Evolutionary conservation across 2,797 vertebrate species (phyloP), one percentile per base, ranked within the genome.

Genomic region (Lagodon rhomboides): DNA sequence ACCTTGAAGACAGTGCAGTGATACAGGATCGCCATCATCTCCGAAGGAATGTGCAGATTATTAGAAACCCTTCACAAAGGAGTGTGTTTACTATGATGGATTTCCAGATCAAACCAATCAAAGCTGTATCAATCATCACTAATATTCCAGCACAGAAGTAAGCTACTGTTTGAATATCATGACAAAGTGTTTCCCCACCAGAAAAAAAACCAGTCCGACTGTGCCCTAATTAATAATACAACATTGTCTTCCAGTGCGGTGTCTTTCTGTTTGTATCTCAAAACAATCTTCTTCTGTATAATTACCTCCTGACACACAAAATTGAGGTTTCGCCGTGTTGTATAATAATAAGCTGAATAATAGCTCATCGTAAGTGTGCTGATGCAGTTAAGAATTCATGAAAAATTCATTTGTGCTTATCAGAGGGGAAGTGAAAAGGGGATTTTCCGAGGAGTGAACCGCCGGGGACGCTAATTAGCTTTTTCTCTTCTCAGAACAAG

Each of bases 321-420:
- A 68, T 18, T 18, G 3, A 75, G 51, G 22, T 70, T 73, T 67
- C 44, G 46, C 65, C 17, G 4, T 64, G 63, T 66, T 77, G 16
- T 64, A 12, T 47, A 15, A 49, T 62, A 85, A 68, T 64, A 34
- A 41, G 50, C 16, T 27, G 58, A 17, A 81, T 75, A 73, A 77
- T 23, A 72, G 72, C 67, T 80, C 54, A 55, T 56, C 27, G 73
- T 68, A 53, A 59, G 55, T 65, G 66, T 63, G 49, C 44, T 12
- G 41, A 53, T 79, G 75, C 51, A 75, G 47, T 78, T 75, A 79
- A 54, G 44, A 62, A 72, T 59, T 80, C 15, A 66, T 75, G 41
- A 84, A 79, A 83, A 23, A 67, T 51, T 9, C 15, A 79, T 75
- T 63, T 55, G 13, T 62, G 27, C 34, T 68, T 41, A 73, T 77